Evolutionary conservation across 2,888 invertebrate species (phyloP), one percentile per base, ranked within the genome.

Genomic region (Zygogramma bicolorata): DNA sequence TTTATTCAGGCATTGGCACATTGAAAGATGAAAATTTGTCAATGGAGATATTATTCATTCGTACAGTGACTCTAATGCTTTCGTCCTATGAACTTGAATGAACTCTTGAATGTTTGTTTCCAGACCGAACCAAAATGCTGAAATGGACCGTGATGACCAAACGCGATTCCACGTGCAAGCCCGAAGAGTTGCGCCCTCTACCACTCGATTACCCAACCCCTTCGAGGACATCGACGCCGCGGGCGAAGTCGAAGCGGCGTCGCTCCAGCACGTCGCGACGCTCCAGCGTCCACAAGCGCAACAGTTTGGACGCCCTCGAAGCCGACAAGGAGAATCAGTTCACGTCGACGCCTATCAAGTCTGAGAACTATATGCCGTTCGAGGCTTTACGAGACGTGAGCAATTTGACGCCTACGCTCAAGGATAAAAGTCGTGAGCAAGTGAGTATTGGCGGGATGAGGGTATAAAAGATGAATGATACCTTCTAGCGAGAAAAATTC

Each of bases 301-400:
- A 88, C 10, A 89, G 89, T 75, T 87, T 88, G 60, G 87, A 90
- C 67, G 88, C 88, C 5, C 88, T 88, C 27, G 88, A 90, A 68
- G 88, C 88, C 2, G 89, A 89, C 75, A 91, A 91, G 65, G 91
- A 91, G 75, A 91, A 91, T 79, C 90, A 89, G 78, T 91, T 88
- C 75, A 90, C 89, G 81, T 90, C 91, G 76, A 90, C 90, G 2
- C 90, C 90, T 25, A 90, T 90, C 70, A 91, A 90, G 83, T 83
- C 84, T 13, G 82, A 88, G 25, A 82, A 82, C 46, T 69, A 66
- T 29, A 15, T 75, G 15, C 82, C 80, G 42, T 79, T 79, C 29
- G 90, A 90, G 76, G 88, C 88, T 8, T 84, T 91, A 0, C 89
- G 90, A 84, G 91, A 91, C 81, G 90, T 91, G 7, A 91, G 91